Evolutionary conservation across 2,797 vertebrate species (phyloP).

Genomic region (Rhadinocentrus ornatus): DNA sequence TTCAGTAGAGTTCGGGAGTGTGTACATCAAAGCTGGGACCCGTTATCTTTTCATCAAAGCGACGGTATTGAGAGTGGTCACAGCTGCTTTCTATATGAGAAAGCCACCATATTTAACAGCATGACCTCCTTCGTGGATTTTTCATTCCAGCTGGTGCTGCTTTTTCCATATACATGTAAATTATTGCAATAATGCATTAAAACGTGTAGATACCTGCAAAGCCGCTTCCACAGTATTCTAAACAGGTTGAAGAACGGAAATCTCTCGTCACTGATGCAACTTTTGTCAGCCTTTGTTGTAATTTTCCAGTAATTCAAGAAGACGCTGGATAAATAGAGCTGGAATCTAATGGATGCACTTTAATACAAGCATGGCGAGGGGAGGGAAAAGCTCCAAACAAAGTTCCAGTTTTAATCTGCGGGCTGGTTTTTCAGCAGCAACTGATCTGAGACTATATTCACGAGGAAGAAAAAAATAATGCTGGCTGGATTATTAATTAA

Average conservation of each 20-base stretch:
- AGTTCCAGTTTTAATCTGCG: conserved; percentile 58
- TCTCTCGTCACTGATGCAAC: conserved; percentile 2
- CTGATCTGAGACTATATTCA: conserved; percentile 27
- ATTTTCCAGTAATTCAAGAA: conserved; percentile 44
- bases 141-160: conserved; percentile 29
- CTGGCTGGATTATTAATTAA: conserved; percentile 34
- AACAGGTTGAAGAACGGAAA: conserved; percentile 26
- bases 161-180: conserved; percentile 51
- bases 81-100: conserved; percentile 72
- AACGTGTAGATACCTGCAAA: conserved; percentile 27
- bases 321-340: conserved; percentile 34
- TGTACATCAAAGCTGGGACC: conserved; percentile 66
- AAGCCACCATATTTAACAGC: conserved; percentile 41
- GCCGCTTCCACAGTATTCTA: not conserved
- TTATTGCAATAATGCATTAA: conserved; percentile 29
- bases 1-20: conserved; percentile 39
- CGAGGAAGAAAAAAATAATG: conserved; percentile 6
- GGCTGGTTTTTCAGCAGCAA: conserved; percentile 44
- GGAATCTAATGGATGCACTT: conserved; percentile 43
- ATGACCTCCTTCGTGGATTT: conserved; percentile 20
- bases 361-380: conserved; percentile 30
- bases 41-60: conserved; percentile 73
- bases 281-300: conserved; percentile 25
- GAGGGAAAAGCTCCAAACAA: conserved; percentile 43
- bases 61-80: conserved; percentile 53